A percentile compares a stretch with the other conserved stretches of the same genome.
These are phyloP conservation scores for Otus sunia DNA, from an alignment of 2,113 vertebrate genomes.

Conservation along the genomic window DNA sequence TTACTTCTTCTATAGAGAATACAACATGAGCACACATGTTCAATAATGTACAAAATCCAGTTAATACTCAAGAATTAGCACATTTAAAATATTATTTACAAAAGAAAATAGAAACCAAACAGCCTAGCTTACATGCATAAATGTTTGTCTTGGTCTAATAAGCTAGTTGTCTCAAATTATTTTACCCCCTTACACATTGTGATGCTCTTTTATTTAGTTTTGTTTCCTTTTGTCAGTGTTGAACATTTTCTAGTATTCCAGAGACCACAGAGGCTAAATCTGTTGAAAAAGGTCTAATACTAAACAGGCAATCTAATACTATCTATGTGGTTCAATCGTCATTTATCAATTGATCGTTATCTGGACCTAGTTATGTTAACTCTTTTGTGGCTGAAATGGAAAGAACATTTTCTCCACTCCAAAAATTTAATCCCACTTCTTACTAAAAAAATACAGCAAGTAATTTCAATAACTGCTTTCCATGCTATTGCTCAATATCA, in stretches of 20 bases:
- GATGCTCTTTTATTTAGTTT: constrained; percentile 58
- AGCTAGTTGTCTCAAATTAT: constrained; percentile 37
- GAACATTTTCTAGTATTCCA: constrained; percentile 61
- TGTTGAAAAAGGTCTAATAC: constrained; percentile 68
- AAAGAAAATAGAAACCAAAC: neutral
- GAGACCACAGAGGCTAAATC: constrained; percentile 66
- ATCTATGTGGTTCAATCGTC: constrained; percentile 73
- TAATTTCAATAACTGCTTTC: constrained; percentile 25
- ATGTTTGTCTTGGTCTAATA: neutral
- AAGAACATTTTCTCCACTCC: neutral
- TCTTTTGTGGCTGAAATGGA: constrained; percentile 68
- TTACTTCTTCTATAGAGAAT: constrained; percentile 4
- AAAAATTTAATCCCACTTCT: constrained; percentile 4
- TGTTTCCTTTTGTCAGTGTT: constrained; percentile 52
- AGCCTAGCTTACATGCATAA: neutral
- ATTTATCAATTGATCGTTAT: constrained; percentile 82
- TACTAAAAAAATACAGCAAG: constrained; percentile 18
- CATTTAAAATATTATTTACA: neutral
- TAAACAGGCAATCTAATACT: constrained; percentile 74
- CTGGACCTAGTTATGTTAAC: constrained; percentile 75
- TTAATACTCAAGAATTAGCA: neutral
- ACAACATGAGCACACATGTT: neutral
- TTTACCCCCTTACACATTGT: neutral
- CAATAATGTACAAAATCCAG: neutral
- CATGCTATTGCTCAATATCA: constrained; percentile 4